Evolutionary conservation across 1,140 invertebrate species (phyloP), one percentile per base, ranked within the genome.

Genomic region (Pollicipes pollicipes): DNA sequence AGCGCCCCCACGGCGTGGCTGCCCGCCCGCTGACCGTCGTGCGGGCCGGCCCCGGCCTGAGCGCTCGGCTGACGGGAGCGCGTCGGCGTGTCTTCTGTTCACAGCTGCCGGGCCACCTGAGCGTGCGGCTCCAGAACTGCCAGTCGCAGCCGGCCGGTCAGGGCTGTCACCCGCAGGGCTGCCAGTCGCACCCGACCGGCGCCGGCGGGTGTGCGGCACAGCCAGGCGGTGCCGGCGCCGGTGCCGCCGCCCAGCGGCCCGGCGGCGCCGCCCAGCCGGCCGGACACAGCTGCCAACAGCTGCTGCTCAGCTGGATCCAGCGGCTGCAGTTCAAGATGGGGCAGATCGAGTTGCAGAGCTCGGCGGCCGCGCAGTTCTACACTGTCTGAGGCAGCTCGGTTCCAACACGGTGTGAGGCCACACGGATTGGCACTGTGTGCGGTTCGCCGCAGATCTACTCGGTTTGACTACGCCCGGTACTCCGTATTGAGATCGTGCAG

Each of bases 301-400:
- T 80, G 32, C 82, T 95, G 21, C 79, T 94, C 0, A 86, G 88
- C 73, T 97, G 95, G 90, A 80, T 99, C 27, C 91, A 96, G 79
- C 83, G 93, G 72, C 83, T 98, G 69, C 91, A 98, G 78, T 97
- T 98, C 77, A 98, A 97, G 84, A 96, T 98, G 87, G 93, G 92
- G 0, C 95, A 98, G 82, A 93, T 97, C 72, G 95, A 98, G 82
- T 81, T 97, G 71, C 95, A 98, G 79, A 95, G 94, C 3, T 95
- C 94, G 0, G 90, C 91, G 73, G 89, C 88, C 21, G 91, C 89
- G 16, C 90, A 91, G 77, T 92, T 93, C 78, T 93, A 91, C 79
- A 87, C 88, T 64, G 85, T 92, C 75, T 93, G 85, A 82, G 17
- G n/a, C n/a, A n/a, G n/a, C n/a, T n/a, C n/a, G n/a, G n/a, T n/a